Percentiles rank a stretch among this genome's conserved stretches.
Conservation (phyloP, 2,888 invertebrate species). For the Linnaemya vulpina region DNA sequence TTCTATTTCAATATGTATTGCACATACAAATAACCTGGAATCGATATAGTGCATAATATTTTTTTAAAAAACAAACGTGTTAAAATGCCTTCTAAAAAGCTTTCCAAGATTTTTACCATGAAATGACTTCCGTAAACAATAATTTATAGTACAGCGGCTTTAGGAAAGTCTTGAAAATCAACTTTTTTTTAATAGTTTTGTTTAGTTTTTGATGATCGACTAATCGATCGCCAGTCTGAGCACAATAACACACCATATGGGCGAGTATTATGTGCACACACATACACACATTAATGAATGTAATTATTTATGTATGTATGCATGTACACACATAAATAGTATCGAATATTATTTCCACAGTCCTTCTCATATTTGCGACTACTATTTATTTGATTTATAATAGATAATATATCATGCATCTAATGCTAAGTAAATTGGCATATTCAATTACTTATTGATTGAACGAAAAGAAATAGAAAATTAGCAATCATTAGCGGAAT, state of each 20-base stretch:
- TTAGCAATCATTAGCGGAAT: conserved; percentile 69
- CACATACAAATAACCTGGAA: no score
- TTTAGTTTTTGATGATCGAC: conserved; percentile 40
- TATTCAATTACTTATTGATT: conserved; percentile 64
- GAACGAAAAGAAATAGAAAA: conserved; percentile 49
- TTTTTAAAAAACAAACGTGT: neutral
- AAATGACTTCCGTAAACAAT: conserved; percentile 33
- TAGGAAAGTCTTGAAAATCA: neutral
- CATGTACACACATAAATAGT: neutral
- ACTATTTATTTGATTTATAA: conserved; percentile 27
- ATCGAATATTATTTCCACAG: conserved; percentile 4
- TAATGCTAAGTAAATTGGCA: conserved; percentile 58
- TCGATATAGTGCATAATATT: neutral
- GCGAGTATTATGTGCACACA: neutral
- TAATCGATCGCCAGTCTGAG: conserved; percentile 31
- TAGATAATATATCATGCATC: conserved; percentile 44
- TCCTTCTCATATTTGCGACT: conserved; percentile 1
- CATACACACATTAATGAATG: neutral
- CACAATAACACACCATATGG: neutral
- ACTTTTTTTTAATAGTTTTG: conserved; percentile 4
- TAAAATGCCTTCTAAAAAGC: neutral
- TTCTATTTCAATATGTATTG: no score
- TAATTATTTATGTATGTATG: neutral
- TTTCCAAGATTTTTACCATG: conserved; percentile 5
- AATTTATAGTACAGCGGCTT: neutral